Conservation (phyloP, 2,888 invertebrate genomes). For the Apotomis turbidana region DNA sequence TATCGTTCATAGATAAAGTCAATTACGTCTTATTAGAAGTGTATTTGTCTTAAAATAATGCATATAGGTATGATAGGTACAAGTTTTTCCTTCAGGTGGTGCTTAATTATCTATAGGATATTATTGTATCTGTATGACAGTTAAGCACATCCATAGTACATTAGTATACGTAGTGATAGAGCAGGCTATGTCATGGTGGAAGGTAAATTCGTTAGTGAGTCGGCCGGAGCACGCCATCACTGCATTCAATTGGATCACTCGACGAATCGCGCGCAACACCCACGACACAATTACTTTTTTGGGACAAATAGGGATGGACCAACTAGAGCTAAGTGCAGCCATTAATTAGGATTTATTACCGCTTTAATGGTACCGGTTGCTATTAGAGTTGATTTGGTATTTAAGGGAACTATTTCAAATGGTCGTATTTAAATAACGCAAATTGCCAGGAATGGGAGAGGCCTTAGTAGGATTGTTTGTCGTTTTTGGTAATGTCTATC, state of each 20-base stretch:
- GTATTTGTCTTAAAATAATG: neutral
- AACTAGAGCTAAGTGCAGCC: conserved; percentile 39
- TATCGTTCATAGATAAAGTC: conserved; percentile 4
- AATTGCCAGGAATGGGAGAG: neutral
- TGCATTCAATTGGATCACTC: conserved; percentile 54
- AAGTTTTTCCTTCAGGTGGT: no score
- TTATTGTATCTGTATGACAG: neutral
- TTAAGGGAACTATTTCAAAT: conserved; percentile 4
- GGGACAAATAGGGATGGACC: conserved; percentile 37
- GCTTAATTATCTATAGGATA: no score
- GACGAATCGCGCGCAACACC: conserved; percentile 47
- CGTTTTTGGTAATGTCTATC: neutral
- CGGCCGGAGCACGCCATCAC: conserved; percentile 42
- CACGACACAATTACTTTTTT: conserved; percentile 48
- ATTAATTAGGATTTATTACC: conserved; percentile 44
- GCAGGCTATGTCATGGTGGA: conserved; percentile 40
- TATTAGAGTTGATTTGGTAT: conserved; percentile 21
- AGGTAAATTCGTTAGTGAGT: conserved; percentile 54
- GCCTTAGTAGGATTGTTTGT: neutral
- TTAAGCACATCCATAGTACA: conserved; percentile 12
- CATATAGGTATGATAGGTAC: neutral
- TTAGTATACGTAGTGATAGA: neutral
- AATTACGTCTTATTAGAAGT: conserved; percentile 26
- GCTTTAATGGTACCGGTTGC: conserved; percentile 6
- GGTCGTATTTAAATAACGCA: neutral